These are phyloP conservation scores for Agriotes lineatus DNA, from an alignment of 2,888 invertebrate genomes.

Conservation along the genomic window DNA sequence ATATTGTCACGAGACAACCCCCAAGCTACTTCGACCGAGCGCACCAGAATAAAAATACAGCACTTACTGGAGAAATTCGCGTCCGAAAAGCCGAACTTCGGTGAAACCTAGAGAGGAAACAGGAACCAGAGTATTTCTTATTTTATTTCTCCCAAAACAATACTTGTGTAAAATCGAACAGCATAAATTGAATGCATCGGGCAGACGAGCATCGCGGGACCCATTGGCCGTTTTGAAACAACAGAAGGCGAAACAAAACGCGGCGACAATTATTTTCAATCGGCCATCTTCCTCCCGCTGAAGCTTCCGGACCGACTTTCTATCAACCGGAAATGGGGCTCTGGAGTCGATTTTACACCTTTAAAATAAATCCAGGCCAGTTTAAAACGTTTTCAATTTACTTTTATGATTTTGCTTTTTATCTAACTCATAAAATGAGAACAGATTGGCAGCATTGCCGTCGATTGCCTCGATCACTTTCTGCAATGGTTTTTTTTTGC, in stretches of 20 bases:
- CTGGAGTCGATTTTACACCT: slow-evolving; percentile 59
- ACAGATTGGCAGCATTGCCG: no score
- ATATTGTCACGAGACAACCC: slow-evolving; percentile 51
- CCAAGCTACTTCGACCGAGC: slow-evolving; percentile 44
- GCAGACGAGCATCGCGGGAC: slow-evolving; percentile 64
- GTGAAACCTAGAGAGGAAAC: slow-evolving; percentile 46
- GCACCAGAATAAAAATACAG: slow-evolving; percentile 46
- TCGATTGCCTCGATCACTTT: no score
- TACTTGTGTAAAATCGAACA: slow-evolving; percentile 58
- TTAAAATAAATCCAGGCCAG: slow-evolving; percentile 61
- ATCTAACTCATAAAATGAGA: slow-evolving; percentile 16
- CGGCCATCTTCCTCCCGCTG: slow-evolving; percentile 56
- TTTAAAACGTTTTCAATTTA: slow-evolving; percentile 61
- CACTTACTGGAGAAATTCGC: slow-evolving; percentile 31
- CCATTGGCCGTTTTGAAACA: slow-evolving; percentile 60
- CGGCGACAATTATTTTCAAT: slow-evolving; percentile 67
- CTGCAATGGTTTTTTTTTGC: no score
- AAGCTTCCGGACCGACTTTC: slow-evolving; percentile 57
- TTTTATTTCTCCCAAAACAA: slow-evolving; percentile 65
- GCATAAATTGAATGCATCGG: slow-evolving; percentile 64
- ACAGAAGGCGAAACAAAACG: slow-evolving; percentile 60
- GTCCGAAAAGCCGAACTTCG: slow-evolving; percentile 34
- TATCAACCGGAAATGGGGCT: slow-evolving; percentile 58
- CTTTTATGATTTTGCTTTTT: slow-evolving; percentile 52
- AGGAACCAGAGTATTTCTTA: slow-evolving; percentile 56